phyloP scores from a whole-genome alignment of 2,113 vertebrate species.

The Cromileptes altivelis region DNA sequence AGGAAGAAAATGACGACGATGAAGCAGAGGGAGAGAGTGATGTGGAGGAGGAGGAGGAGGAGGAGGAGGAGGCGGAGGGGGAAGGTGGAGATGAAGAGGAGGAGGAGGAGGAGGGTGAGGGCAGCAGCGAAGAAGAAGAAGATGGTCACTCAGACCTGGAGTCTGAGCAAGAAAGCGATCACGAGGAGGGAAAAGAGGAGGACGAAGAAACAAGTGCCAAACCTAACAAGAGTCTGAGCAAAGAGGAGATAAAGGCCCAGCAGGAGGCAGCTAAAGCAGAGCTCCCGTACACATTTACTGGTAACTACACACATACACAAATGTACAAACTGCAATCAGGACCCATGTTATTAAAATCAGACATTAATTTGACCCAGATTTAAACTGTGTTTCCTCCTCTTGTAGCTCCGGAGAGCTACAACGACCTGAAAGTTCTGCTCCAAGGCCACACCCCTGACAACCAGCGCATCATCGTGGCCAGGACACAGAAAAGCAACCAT shows the following conservation, averaged over 20 bases:
- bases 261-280: constrained; percentile 84
- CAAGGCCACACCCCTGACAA: constrained; percentile 85
- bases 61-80: constrained; percentile 39
- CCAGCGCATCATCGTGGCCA: constrained; percentile 90
- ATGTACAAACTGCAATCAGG: not conserved
- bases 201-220: not conserved
- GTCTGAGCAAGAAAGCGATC: constrained; percentile 83
- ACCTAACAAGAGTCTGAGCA: not conserved
- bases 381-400: constrained; percentile 8
- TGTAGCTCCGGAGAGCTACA: constrained; percentile 88
- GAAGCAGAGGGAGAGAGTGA: constrained; percentile 38
- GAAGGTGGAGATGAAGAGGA: not conserved
- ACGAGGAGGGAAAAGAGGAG: constrained; percentile 64
- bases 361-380: not conserved
- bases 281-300: constrained; percentile 92
- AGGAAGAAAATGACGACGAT: constrained; percentile 58
- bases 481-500: constrained; percentile 93
- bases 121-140: constrained; percentile 38
- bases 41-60: constrained; percentile 35
- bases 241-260: constrained; percentile 68
- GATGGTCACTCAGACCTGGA: constrained; percentile 88
- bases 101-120: constrained; percentile 20
- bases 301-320: constrained; percentile 69
- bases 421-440: constrained; percentile 86
- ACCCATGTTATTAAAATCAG: not conserved